phyloP scores from a whole-genome alignment of 2,797 vertebrate species.

The Pempheris klunzingeri region DNA sequence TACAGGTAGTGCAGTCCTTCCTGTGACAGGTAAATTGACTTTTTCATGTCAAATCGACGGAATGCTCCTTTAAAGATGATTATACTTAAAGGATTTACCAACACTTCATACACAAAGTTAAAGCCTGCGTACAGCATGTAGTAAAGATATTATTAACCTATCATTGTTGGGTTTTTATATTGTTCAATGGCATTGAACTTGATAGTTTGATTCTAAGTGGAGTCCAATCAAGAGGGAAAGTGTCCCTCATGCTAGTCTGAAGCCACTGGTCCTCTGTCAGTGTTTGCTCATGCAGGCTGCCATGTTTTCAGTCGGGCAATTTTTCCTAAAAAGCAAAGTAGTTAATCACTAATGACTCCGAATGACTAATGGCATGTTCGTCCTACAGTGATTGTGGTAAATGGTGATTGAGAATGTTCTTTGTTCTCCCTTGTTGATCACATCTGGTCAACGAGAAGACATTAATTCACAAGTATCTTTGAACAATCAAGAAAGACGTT shows the following conservation, averaged over 20 bases:
- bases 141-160: not conserved
- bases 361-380: conserved; percentile 32
- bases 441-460: conserved; percentile 17
- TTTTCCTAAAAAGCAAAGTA: conserved; percentile 22
- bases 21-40: not conserved
- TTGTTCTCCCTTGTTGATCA: conserved; percentile 35
- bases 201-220: not conserved
- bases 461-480: not conserved
- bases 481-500: conserved; percentile 10
- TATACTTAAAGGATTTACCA: not conserved
- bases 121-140: no score
- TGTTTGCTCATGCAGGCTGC: conserved; percentile 19
- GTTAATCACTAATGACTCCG: conserved; percentile 40
- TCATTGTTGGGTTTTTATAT: not conserved
- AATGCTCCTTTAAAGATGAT: no score
- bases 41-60: not conserved
- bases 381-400: conserved; percentile 31
- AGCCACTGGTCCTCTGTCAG: not conserved
- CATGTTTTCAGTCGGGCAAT: conserved; percentile 41
- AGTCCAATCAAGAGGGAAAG: not conserved
- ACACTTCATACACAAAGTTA: no score
- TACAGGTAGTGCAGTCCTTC: not conserved
- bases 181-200: not conserved
- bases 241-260: not conserved
- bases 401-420: conserved; percentile 31